Evolutionary conservation across 2,113 vertebrate species (phyloP).

Genomic region (Psittacula cyanocephala): DNA sequence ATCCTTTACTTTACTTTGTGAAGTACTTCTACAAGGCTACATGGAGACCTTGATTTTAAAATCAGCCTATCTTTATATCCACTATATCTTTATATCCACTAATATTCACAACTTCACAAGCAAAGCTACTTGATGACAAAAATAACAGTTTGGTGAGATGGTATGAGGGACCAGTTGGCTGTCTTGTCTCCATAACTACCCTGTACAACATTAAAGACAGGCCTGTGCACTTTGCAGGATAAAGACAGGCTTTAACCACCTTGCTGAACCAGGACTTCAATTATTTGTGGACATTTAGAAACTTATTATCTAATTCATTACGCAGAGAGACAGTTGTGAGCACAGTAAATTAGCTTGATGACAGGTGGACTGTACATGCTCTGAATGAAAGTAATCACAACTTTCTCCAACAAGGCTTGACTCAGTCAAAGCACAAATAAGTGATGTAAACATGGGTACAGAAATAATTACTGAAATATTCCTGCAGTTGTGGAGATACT

Average conservation of each 20-base stretch:
- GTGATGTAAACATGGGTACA: neutral
- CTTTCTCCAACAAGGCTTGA: neutral
- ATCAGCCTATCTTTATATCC: neutral
- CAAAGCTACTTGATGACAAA: neutral
- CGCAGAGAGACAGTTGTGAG: conserved; percentile 7
- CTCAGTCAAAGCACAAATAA: neutral
- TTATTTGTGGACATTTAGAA: conserved; percentile 6
- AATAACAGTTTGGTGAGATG: neutral
- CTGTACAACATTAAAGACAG: neutral
- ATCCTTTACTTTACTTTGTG: no score
- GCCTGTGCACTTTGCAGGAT: neutral
- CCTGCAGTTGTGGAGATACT: neutral
- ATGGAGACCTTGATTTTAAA: neutral
- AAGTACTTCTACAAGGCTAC: neutral
- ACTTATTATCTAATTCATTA: conserved; percentile 28
- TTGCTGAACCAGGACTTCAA: neutral
- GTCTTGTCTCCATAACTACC: neutral
- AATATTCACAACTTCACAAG: neutral
- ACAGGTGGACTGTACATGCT: neutral
- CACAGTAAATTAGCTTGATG: conserved; percentile 20
- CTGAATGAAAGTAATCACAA: neutral
- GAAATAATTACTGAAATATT: neutral
- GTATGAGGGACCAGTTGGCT: neutral
- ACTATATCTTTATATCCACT: neutral
- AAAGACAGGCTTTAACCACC: neutral